Base-by-base conservation (phyloP, 2,888 invertebrate species). In the Drosophila eohydei region DNA sequence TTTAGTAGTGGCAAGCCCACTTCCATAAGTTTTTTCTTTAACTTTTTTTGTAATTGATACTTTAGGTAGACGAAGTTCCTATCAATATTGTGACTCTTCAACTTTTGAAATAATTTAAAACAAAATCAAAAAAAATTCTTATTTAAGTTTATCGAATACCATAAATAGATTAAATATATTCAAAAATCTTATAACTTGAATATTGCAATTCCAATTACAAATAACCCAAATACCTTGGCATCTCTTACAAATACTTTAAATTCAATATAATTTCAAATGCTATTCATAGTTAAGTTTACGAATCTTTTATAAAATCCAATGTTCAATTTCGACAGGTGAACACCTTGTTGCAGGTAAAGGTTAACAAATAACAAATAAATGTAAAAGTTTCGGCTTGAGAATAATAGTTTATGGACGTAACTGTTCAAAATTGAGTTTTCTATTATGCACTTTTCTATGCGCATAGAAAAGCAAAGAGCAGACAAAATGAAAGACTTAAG, bases 401-500 rank as follows among this genome's bases (percentile, higher is more conserved):
- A 54, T 56, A 36, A 52, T 52, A 52, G 30, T 21, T 26, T 41
- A 38, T 38, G 9, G 44, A 21, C 44, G 21, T 44, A 74, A 60
- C 78, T 21, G 46, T 48, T 48, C n/a, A 9, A 41, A 48, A 26
- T 16, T 6, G 16, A 44, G 6, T 54, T 54, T 32, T 34, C 34
- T 36, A 32, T 43, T 41, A 21, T 26, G 28, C 11, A 30, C n/a
- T 26, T 12, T 7, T 57, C 32, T 9, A 26, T n/a, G 46, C 30
- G 30, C 36, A 26, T 12, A 11, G 28, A 40, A 51, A 36, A 16
- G 9, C 9, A 34, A 38, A 43, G 46, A 40, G 12, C 38, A 28
- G 12, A 54, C 57, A 68, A 58, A 66, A 63, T 70, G 52, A 73
- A 79, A 80, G 78, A 84, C 80, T 86, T 82, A 71, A 65, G 70